Conservation (phyloP, 2,797 vertebrate genomes). For the Tympanoctomys barrerae region DNA sequence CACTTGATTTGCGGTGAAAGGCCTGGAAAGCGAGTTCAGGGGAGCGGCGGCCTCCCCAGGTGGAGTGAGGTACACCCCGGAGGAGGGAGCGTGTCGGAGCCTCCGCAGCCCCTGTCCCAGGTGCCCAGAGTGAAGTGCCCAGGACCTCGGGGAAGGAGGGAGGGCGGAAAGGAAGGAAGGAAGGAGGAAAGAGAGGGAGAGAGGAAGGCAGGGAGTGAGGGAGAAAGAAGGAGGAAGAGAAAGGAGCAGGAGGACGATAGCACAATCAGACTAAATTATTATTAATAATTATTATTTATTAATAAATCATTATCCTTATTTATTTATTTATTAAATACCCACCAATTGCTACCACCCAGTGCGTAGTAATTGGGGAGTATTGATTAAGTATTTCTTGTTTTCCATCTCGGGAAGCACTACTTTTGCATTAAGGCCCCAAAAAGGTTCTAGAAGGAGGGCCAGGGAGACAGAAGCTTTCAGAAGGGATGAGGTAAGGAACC, state of each 20-base stretch:
- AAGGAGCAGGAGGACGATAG: not conserved
- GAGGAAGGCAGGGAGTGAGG: too few relatives aligned
- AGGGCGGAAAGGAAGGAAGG: too few relatives aligned
- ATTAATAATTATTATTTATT: too few relatives aligned
- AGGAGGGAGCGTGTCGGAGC: not conserved
- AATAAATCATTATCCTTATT: too few relatives aligned
- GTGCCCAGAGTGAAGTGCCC: not conserved
- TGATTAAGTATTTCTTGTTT: not conserved
- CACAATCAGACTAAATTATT: too few relatives aligned
- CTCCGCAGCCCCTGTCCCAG: not conserved
- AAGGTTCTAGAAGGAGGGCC: not conserved
- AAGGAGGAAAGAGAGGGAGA: not conserved
- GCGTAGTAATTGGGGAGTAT: not conserved
- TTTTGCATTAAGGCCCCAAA: not conserved
- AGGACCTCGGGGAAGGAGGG: not conserved
- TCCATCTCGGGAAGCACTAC: not conserved
- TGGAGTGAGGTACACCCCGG: fast-evolving
- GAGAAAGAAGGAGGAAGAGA: fast-evolving
- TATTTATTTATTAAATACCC: too few relatives aligned
- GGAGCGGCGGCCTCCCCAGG: not conserved
- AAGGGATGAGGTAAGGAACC: not conserved
- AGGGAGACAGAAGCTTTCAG: not conserved
- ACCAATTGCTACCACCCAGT: too few relatives aligned
- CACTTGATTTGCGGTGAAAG: not conserved
- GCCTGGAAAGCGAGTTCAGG: not conserved